Evolutionary conservation across 1,140 invertebrate species (phyloP).

Genomic region (Oedothorax gibbosus): DNA sequence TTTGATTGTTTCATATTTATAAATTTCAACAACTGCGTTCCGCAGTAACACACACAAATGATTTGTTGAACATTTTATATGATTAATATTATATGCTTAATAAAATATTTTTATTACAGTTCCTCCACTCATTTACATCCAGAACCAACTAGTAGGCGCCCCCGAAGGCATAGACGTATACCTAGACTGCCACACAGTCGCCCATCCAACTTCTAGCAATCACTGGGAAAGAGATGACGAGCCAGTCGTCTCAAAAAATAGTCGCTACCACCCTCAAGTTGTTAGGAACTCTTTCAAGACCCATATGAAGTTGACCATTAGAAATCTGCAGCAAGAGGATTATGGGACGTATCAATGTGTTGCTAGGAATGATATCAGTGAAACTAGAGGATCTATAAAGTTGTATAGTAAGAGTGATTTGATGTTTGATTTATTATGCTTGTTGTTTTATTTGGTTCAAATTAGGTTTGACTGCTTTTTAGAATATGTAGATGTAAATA

Average conservation of each 20-base stretch:
- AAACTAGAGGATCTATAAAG: slow-evolving; percentile 90
- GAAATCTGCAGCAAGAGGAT: slow-evolving; percentile 72
- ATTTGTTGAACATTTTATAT: no score
- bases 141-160: slow-evolving; percentile 70
- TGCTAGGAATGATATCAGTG: slow-evolving; percentile 90
- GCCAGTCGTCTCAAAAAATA: slow-evolving; percentile 22
- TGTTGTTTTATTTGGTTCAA: no score
- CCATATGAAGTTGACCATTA: slow-evolving; percentile 53
- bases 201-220: slow-evolving; percentile 63
- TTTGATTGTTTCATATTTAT: background rate
- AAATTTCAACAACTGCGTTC: background rate
- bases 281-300: slow-evolving; percentile 51
- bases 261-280: slow-evolving; percentile 33
- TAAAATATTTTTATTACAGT: slow-evolving; percentile 64
- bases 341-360: slow-evolving; percentile 89
- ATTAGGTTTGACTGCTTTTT: no score
- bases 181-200: slow-evolving; percentile 70
- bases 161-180: slow-evolving; percentile 67
- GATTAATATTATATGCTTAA: background rate
- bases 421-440: no score
- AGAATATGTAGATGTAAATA: no score
- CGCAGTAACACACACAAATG: no score
- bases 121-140: slow-evolving; percentile 70
- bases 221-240: slow-evolving; percentile 62
- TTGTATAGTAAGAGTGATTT: slow-evolving; percentile 82